phyloP scores from a whole-genome alignment of 2,888 invertebrate species.

The Coelogynopora nodosa region DNA sequence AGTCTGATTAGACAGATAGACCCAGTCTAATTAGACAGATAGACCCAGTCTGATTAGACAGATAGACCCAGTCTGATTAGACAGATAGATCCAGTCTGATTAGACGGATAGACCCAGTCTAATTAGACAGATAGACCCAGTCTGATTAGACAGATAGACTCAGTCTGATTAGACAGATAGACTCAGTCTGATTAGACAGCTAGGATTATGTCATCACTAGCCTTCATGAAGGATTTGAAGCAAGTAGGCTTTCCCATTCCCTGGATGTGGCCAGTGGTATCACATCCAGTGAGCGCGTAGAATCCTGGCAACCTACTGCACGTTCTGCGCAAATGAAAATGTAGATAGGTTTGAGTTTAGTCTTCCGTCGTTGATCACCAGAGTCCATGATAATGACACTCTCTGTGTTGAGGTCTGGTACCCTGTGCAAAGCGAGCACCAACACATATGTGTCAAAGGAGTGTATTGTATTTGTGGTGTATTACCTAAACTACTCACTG shows the following conservation, averaged over 20 bases:
- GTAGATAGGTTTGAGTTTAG: not conserved
- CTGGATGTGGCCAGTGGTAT: not conserved
- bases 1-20: too few species aligned
- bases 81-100: too few species aligned
- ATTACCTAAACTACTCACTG: not conserved
- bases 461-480: not conserved
- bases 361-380: not conserved
- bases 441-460: not conserved
- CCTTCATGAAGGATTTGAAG: not conserved
- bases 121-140: too few species aligned
- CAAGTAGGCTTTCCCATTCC: not conserved
- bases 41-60: too few species aligned
- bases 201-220: too few species aligned
- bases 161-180: too few species aligned
- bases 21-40: too few species aligned
- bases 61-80: too few species aligned
- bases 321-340: not conserved
- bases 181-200: too few species aligned
- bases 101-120: too few species aligned
- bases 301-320: not conserved
- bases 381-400: not conserved
- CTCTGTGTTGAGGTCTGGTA: not conserved
- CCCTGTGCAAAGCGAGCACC: not conserved
- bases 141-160: too few species aligned
- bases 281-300: not conserved